Percentiles rank a stretch among this genome's conserved stretches.
Evolutionary conservation across 2,113 vertebrate genomes (phyloP).

Genomic region (Phaethornis superciliosus): DNA sequence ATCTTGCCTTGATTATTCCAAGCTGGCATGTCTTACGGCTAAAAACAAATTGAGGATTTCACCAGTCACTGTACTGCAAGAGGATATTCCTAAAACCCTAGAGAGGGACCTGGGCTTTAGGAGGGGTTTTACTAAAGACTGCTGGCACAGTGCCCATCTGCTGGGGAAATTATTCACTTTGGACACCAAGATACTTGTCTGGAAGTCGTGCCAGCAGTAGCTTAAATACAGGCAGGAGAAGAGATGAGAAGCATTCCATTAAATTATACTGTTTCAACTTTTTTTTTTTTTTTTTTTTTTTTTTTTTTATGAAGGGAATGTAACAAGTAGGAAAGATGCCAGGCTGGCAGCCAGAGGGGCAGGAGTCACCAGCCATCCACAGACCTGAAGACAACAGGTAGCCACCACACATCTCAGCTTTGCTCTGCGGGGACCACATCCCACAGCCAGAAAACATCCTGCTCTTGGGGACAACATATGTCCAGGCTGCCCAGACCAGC

Average conservation of each 20-base stretch:
- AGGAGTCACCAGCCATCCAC: not conserved
- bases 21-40: not conserved
- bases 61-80: not conserved
- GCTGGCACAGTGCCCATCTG: not conserved
- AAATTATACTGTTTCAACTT: not conserved
- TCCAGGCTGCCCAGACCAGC: not conserved
- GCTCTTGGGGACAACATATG: fast-evolving
- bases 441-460: not conserved
- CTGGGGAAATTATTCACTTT: not conserved
- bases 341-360: not conserved
- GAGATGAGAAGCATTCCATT: not conserved
- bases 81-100: not conserved
- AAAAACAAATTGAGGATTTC: not conserved
- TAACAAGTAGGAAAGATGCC: not conserved
- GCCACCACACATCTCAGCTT: not conserved
- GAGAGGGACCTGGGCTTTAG: not conserved
- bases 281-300: not conserved
- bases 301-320: not conserved
- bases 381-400: not conserved
- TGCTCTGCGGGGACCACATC: not conserved
- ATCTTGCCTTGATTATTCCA: not conserved
- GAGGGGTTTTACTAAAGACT: not conserved
- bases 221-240: not conserved
- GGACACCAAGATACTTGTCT: not conserved
- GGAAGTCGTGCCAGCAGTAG: not conserved